Evolutionary conservation across 1,140 invertebrate species (phyloP), one percentile per base, ranked within the genome.

Genomic region (Sminthurides bifidus): DNA sequence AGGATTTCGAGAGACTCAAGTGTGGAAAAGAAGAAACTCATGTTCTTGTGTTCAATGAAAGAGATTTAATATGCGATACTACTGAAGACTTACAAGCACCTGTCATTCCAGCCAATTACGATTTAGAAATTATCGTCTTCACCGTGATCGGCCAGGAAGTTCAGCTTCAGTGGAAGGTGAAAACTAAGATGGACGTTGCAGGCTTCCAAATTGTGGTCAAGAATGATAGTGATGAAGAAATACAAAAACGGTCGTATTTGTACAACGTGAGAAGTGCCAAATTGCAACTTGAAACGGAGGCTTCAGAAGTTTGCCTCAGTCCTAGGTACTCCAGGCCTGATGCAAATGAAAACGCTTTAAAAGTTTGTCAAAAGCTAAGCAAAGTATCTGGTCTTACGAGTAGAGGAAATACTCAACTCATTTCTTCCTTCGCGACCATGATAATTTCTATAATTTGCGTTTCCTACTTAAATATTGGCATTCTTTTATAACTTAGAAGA

Each of bases 141-240:
- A 26, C 30, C 14, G 40, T 45, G 35, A 35, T 49, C 8, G 58
- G 54, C 15, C 38, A 24, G 3, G 30, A 55, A 15, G 17, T 60
- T 1, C 50, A 59, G 26, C 27, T 63, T 3, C 51, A 51, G 48
- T 65, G 63, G 63, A 54, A 60, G 53, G 63, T 65, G 17, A 40
- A 35, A 14, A 61, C 63, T 14, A 65, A 65, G 46, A 49, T 53
- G 48, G 63, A 65, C 23, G 57, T 65, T 30, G 27, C 58, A 2
- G 57, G 52, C 30, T 65, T 65, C 23, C 40, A 40, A 14, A 27
- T 59, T 15, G 35, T 24, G 5, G 21, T 56, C 6, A 26, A 54
- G n/a, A 56, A 58, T 23, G 37, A 30, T 0, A 15, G 14, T 14
- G 46, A 30, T 1, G 21, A 44, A 3, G 44, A 52, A 15, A 27